Evolutionary conservation across 1,140 invertebrate genomes (phyloP), one percentile per base, ranked within the genome.

Genomic region (Lycorma delicatula): DNA sequence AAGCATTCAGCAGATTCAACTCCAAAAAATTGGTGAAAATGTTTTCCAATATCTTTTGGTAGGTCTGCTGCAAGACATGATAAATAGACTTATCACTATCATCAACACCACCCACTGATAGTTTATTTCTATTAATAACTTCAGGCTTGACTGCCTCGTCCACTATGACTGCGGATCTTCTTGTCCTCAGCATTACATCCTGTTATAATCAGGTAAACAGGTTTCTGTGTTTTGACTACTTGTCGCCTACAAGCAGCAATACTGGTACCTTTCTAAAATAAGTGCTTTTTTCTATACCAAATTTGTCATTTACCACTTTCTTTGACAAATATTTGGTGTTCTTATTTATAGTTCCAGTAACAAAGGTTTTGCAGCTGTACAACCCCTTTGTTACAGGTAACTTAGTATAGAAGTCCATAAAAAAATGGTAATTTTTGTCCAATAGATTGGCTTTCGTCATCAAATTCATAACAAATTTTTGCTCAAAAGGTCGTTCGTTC

Each of bases 291-390:
- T 16, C 22, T 11, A 47, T n/a, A 44, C 38, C 38, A n/a, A 54
- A 16, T 6, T 26, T 26, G 12, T 29, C 54, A 12, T 22, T 20
- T 18, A 55, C 23, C 12, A 55, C 38, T n/a, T 25, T 27, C n/a
- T 44, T 46, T 1, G 16, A 22, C 23, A 55, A 46, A 44, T 46
- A 34, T 34, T 55, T 55, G 16, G 36, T 46, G 9, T 46, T 55
- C 46, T 46, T 55, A 22, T 55, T 55, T 20, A 55, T 38, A 25
- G 54, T 55, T n/a, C 54, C 54, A 16, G 54, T 55, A 3, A 55
- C 9, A 46, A 55, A 55, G 25, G 54, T 55, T n/a, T 46, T 54
- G 18, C 25, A 11, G 7, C 20, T 13, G n/a, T 34, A 16, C n/a
- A 54, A 16, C 11, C 11, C n/a, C 36, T 54, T 31, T 18, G 52